Base-by-base conservation (phyloP, 2,797 vertebrate species). In the Hoplostethus atlanticus region DNA sequence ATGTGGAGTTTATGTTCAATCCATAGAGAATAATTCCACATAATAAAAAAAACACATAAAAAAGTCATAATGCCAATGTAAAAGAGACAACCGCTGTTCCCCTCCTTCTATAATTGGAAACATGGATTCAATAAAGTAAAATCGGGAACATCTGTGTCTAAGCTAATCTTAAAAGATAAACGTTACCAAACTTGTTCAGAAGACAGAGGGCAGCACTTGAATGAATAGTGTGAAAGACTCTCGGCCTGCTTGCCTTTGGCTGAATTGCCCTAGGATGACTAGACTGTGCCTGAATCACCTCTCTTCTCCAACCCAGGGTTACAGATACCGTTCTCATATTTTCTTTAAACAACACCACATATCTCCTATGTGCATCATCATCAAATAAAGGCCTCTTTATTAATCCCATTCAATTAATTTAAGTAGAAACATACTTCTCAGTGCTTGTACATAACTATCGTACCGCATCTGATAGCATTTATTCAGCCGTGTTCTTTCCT, bases 161-260 rank as follows among this genome's bases (percentile, higher is more conserved):
- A 57, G 64, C 47, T 52, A 36, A 77, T 50, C n/a, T 3, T 13
- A n/a, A 64, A 52, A 48, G 31, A 65, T 48, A 28, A 47, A 69
- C 52, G 28, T 59, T 42, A 17, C 42, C 34, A 60, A 52, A 17
- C 47, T 28, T 70, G 50, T 78, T 76, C 28, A 56, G 57, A 83
- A 89, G 82, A 60, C 76, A 91, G 86, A 82, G 73, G 88, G 86
- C 80, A 91, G 90, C 85, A 90, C 68, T 50, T 31, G 60, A 79
- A 77, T 76, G 21, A 54, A 52, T 42, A 46, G 63, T 63, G 56
- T 72, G 31, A 36, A 61, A 48, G 9, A 28, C 31, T 5, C 66
- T 63, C 47, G 2, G 47, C 17, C 16, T 21, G 8, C 47, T 10
- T 34, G 31, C 21, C 12, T 56, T 36, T 56, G 30, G 25, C 21